These are phyloP conservation scores for Griposia aprilina DNA, from an alignment of 2,888 invertebrate species.

Conservation along the genomic window DNA sequence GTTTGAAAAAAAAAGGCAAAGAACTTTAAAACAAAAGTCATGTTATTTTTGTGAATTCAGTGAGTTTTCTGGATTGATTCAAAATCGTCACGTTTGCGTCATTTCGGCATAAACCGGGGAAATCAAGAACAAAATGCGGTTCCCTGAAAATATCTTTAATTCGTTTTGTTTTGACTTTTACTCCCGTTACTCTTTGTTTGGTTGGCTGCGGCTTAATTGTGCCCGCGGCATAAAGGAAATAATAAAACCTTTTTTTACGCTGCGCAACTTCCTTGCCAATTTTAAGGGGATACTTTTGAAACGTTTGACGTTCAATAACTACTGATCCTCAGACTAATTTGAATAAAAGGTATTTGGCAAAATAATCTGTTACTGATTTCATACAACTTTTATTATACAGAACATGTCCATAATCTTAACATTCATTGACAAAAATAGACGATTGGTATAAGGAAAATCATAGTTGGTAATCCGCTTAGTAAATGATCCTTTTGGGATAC, in stretches of 20 bases:
- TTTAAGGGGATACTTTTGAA: neutral
- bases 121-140: neutral
- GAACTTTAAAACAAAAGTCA: neutral
- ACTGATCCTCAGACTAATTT: too few relatives aligned
- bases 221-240: neutral
- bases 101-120: neutral
- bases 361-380: neutral
- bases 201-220: neutral
- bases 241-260: neutral
- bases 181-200: neutral
- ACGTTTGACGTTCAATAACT: neutral
- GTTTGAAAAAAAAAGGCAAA: neutral
- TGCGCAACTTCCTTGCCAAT: neutral
- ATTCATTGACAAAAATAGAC: neutral
- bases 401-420: too few relatives aligned
- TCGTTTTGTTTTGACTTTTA: slow-evolving; percentile 21
- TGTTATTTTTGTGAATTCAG: neutral
- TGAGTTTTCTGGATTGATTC: neutral
- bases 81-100: neutral
- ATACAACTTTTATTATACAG: neutral
- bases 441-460: neutral
- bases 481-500: neutral
- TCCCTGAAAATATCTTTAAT: neutral
- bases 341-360: neutral
- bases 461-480: slow-evolving; percentile 14